Base-by-base conservation (phyloP, 2,113 vertebrate genomes). In the Eonycteris spelaea region DNA sequence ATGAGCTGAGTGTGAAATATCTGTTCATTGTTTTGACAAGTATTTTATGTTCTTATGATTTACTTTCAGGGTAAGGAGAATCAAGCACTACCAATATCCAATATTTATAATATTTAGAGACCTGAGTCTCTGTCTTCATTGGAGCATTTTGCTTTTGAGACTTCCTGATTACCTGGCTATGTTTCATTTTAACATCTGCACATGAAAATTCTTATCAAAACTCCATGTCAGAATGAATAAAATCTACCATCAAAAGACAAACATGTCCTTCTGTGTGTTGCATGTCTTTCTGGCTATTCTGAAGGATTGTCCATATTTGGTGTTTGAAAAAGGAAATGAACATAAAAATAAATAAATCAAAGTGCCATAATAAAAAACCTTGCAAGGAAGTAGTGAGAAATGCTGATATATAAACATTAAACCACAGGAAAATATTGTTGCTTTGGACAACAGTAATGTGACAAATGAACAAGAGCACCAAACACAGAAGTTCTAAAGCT, bases 251-350 rank as follows among this genome's bases (percentile, higher is more conserved):
- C 68, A 97, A 96, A 92, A 38, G 84, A 96, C 28, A 73, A 93
- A 95, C 70, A 35, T 45, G 8, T 61, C 95, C 6, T 33, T 92
- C 65, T 70, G 74, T 90, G 35, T 61, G n/a, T 96, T 74, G 21
- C 89, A 95, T 87, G 4, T 63, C 2, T 85, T 95, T 26, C 94
- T 90, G 65, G 43, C 59, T 74, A 77, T 86, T 95, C 85, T 94
- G 90, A 79, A 61, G 87, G 74, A 15, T 51, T 85, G 82, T 97
- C n/a, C 13, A 89, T 51, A 7, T 71, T 71, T 95, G 68, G 68
- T 67, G 61, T 38, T 95, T 95, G 65, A 98, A 97, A 87, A 95
- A 95, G 7, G n/a, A 97, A 98, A 96, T 97, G 95, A 98, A 30
- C 90, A 9, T 97, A 68, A 95, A 98, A 86, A 33, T 92, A 95